Conservation (phyloP, 2,113 vertebrate genomes). For the Diadophis punctatus region DNA sequence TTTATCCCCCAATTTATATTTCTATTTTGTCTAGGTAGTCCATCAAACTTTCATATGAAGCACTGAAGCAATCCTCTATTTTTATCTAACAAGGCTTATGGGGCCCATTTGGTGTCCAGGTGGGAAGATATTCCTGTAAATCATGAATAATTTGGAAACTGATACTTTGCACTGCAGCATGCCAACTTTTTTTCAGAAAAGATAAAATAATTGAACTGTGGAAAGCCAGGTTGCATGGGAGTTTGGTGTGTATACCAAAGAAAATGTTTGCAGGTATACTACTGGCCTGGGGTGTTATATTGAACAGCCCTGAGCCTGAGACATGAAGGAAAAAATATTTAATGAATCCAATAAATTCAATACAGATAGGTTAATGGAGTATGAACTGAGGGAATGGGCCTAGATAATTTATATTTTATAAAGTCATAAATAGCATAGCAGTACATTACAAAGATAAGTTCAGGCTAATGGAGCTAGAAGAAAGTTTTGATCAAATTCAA, state of each 20-base stretch:
- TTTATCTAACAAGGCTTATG: not conserved
- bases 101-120: not conserved
- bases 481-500: conserved; percentile 33
- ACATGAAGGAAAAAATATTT: accelerated
- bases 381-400: conserved; percentile 12
- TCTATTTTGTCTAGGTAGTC: not conserved
- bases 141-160: not conserved
- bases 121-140: not conserved
- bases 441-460: conserved; percentile 40
- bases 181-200: not conserved
- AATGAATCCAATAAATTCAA: not conserved
- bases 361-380: not conserved
- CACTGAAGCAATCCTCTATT: not conserved
- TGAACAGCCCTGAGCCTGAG: not conserved
- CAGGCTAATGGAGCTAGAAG: conserved; percentile 36
- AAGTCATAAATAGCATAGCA: not conserved
- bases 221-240: not conserved
- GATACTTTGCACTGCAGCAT: not conserved
- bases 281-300: not conserved
- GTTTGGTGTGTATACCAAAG: not conserved
- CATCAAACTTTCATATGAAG: not conserved
- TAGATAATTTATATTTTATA: conserved; percentile 14
- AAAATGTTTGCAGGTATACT: not conserved
- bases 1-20: not conserved
- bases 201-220: not conserved